Evolutionary conservation across 1,140 invertebrate genomes (phyloP), one percentile per base, ranked within the genome.

Genomic region (Proctacanthus coquilletti): DNA sequence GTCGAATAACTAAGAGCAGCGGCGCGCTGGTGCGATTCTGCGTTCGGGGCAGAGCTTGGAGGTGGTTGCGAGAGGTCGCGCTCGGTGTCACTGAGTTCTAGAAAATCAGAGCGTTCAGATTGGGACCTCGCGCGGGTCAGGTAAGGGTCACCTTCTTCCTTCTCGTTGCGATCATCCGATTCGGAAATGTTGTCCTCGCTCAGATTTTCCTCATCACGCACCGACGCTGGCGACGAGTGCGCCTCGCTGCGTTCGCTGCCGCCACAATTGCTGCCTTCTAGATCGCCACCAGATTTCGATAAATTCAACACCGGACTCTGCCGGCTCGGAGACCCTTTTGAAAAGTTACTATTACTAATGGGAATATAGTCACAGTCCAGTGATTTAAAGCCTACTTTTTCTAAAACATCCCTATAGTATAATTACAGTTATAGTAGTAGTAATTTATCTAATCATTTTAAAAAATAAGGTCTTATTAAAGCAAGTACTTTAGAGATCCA

Each of bases 291-390:
- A 20, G 80, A 84, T 63, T 91, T 89, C 4, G 84, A 89, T 14
- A 91, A 64, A 61, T 91, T 91, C 42, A 91, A 61, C 25, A 89
- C 84, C 29, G 85, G 86, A 74, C 84, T 89, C 63, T 86, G 83
- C 18, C 82, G 82, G 51, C 80, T 84, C 31, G 83, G 80, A 29
- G 84, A 86, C 44, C 82, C 84, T 85, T n/a, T n/a, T n/a, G n/a
- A n/a, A n/a, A n/a, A n/a, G n/a, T n/a, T n/a, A n/a, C n/a, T n/a
- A n/a, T n/a, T n/a, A n/a, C n/a, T n/a, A n/a, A n/a, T n/a, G n/a
- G n/a, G n/a, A n/a, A n/a, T n/a, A n/a, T n/a, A n/a, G n/a, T n/a
- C n/a, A n/a, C n/a, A n/a, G n/a, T n/a, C n/a, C n/a, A n/a, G n/a
- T n/a, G n/a, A n/a, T n/a, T n/a, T n/a, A n/a, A n/a, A n/a, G n/a